These are phyloP conservation scores for Salminus brasiliensis DNA, from an alignment of 2,113 vertebrate genomes.

Conservation along the genomic window DNA sequence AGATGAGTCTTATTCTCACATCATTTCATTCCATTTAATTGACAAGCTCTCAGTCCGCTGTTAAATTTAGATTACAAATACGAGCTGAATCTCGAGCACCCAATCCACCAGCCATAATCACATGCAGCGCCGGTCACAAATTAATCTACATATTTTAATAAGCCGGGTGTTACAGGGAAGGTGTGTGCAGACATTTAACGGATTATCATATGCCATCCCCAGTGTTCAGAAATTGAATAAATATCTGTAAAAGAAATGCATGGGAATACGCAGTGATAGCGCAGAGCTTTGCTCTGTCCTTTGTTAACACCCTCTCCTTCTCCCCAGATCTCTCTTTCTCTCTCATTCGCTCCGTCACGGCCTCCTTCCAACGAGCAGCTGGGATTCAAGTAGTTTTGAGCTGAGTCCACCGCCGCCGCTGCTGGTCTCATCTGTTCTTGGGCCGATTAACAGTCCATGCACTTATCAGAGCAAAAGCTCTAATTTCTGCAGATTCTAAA, in stretches of 20 bases:
- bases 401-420: slow-evolving; percentile 42
- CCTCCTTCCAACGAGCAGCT: slow-evolving; percentile 17
- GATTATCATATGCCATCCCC: slow-evolving; percentile 74
- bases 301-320: slow-evolving; percentile 38
- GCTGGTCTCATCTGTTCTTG: slow-evolving; percentile 61
- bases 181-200: slow-evolving; percentile 75
- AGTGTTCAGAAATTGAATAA: slow-evolving; percentile 79
- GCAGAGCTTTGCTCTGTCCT: slow-evolving; percentile 60
- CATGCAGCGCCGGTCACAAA: slow-evolving; percentile 86
- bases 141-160: slow-evolving; percentile 96
- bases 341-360: slow-evolving; percentile 11
- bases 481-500: slow-evolving; percentile 67
- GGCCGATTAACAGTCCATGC: slow-evolving; percentile 70
- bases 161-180: slow-evolving; percentile 75
- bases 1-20: slow-evolving; percentile 94
- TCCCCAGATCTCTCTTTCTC: slow-evolving; percentile 34
- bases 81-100: slow-evolving; percentile 88
- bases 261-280: slow-evolving; percentile 60
- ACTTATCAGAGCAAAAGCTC: slow-evolving; percentile 66
- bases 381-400: slow-evolving; percentile 29
- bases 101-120: slow-evolving; percentile 86
- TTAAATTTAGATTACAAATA: slow-evolving; percentile 97
- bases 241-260: slow-evolving; percentile 74
- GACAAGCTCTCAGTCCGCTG: slow-evolving; percentile 90
- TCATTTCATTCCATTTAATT: slow-evolving; percentile 98